These are phyloP conservation scores for Barnardius zonarius DNA, from an alignment of 2,113 vertebrate genomes.

Conservation along the genomic window DNA sequence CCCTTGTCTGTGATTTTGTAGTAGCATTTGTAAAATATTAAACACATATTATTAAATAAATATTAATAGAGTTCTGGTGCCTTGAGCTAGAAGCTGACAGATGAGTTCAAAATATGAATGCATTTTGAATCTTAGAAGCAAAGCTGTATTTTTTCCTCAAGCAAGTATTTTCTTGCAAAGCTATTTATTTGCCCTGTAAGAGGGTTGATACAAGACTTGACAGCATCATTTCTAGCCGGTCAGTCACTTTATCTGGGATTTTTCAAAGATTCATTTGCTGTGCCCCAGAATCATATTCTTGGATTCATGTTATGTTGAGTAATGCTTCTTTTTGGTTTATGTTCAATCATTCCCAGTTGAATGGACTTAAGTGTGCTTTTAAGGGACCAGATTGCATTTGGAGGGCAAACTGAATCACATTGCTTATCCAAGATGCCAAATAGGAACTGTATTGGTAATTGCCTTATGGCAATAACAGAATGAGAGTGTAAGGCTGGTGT, in stretches of 20 bases:
- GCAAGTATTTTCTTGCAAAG: not conserved
- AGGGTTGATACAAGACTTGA: not conserved
- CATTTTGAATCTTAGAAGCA: constrained; percentile 3
- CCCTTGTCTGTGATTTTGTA: not conserved
- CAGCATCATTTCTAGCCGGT: not conserved
- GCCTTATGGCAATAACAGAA: not conserved
- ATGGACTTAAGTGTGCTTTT: not conserved
- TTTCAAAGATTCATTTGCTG: not conserved
- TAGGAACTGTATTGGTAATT: not conserved
- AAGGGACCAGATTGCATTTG: not conserved
- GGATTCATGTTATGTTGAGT: not conserved
- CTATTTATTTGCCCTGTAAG: not conserved
- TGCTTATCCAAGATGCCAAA: not conserved
- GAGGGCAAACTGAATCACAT: not conserved
- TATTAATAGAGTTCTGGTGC: constrained; percentile 16
- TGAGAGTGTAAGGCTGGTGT: not conserved
- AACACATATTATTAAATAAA: not conserved
- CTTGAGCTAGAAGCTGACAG: constrained; percentile 28
- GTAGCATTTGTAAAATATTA: not conserved
- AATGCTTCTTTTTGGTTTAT: not conserved
- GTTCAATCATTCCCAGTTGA: not conserved
- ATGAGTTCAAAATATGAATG: not conserved
- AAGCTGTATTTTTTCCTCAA: not conserved
- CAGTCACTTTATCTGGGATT: not conserved
- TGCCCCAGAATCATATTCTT: not conserved